Base-by-base conservation (phyloP, 2,113 vertebrate species). In the Epinephelus moara region DNA sequence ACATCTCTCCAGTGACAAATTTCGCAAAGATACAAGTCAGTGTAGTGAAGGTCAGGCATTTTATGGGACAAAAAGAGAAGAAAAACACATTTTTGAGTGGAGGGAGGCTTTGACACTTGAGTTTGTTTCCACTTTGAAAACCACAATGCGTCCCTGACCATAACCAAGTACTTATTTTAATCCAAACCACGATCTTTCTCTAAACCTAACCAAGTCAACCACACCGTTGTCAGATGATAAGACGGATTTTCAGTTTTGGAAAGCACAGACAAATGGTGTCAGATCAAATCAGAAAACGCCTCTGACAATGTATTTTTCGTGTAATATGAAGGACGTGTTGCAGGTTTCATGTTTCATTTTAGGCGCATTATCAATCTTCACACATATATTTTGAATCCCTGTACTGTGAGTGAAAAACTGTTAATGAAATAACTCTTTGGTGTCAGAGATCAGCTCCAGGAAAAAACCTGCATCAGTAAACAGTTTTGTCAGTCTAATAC, bases 401-500 rank as follows among this genome's bases (percentile, higher is more conserved):
- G 4, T 56, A 14, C 25, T 62, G 61, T 6, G 4, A 27, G 7
- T 42, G 6, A 33, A 25, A 52, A 49, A 4, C 11, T 18, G 72
- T 70, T 67, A 14, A 73, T 56, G 52, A 76, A 37, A 72, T 52
- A 40, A 37, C 19, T 53, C 23, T n/a, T 37, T 59, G 25, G 45
- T 62, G 75, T 69, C 52, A 53, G 15, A 19, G 69, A 72, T 87
- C n/a, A 62, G 15, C 25, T 53, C 30, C 4, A 2, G 30, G 5
- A 63, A 45, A 45, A 68, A 70, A 49, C 14, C 53, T 67, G 60
- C 67, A 6, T 23, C 21, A 18, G 70, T 61, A 49, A 70, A 30
- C 49, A 45, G 10, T 70, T 82, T 59, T 59, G 21, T 77, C 47
- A 1, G 50, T 60, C 23, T 81, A 49, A 72, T 49, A 18, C 56